A percentile compares a stretch with the other conserved stretches of the same genome.
Evolutionary conservation across 2,797 vertebrate genomes (phyloP).

Genomic region (Tokudaia tokunoshimensis): DNA sequence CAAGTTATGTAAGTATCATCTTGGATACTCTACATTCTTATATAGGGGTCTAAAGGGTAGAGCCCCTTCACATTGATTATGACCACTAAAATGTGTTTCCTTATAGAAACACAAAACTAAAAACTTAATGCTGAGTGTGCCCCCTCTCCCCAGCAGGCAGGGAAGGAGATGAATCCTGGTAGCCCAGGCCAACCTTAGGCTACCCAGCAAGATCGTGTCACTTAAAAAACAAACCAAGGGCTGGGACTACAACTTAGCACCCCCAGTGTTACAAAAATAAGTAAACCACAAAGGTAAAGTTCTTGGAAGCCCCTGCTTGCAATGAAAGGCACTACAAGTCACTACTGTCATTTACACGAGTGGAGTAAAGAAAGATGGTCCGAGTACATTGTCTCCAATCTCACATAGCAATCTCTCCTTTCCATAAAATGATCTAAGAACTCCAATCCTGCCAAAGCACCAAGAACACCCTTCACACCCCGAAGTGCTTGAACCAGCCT

Average conservation of each 20-base stretch:
- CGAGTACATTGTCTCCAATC: constrained; percentile 21
- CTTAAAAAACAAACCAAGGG: not conserved
- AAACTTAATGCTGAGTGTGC: not conserved
- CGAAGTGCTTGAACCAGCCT: not conserved
- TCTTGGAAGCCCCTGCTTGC: constrained; percentile 37
- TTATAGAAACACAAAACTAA: not conserved
- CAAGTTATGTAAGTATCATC: not conserved
- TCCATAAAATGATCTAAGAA: not conserved
- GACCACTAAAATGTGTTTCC: not conserved
- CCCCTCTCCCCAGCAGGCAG: not conserved
- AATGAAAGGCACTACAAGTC: not conserved
- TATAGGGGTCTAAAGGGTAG: not conserved
- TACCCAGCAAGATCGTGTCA: not conserved
- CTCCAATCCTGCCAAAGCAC: constrained; percentile 30
- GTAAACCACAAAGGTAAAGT: not conserved
- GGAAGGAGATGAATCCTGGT: not conserved
- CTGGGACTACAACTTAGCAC: not conserved
- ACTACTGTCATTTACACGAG: not conserved
- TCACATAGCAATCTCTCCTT: constrained; percentile 29
- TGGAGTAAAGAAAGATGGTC: not conserved
- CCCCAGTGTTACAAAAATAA: not conserved
- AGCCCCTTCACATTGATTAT: not conserved
- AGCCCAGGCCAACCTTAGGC: not conserved
- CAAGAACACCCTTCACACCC: not conserved
- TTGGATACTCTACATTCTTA: not conserved